These are phyloP conservation scores for Morus bassanus DNA, from an alignment of 2,797 vertebrate genomes.

Conservation along the genomic window DNA sequence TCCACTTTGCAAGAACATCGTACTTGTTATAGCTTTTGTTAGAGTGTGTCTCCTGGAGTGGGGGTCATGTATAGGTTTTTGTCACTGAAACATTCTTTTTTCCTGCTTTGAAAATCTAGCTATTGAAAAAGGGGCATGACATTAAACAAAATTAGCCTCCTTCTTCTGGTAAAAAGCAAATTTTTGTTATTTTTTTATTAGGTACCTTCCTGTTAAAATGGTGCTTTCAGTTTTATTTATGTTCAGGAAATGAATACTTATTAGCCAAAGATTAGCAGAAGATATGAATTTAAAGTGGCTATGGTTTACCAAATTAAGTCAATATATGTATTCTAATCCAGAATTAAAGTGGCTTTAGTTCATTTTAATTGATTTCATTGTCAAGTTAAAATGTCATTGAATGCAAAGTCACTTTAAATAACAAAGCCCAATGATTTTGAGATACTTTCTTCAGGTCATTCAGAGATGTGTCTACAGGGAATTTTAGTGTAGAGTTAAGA, in stretches of 20 bases:
- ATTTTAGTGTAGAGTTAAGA: background rate
- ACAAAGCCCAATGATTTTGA: background rate
- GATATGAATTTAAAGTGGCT: background rate
- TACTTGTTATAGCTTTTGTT: background rate
- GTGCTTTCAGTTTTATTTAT: background rate
- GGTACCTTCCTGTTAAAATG: background rate
- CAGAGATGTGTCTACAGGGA: background rate
- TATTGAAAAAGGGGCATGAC: rapidly evolving
- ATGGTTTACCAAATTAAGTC: background rate
- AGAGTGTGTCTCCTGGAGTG: background rate
- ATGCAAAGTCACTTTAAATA: background rate
- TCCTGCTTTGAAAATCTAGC: background rate
- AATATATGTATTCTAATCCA: background rate
- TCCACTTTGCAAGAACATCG: background rate
- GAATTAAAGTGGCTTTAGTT: background rate
- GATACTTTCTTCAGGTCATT: background rate
- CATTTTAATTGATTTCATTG: background rate
- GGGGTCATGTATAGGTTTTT: background rate
- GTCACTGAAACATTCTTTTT: background rate
- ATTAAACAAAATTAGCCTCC: background rate
- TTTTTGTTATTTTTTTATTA: background rate
- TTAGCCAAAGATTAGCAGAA: background rate
- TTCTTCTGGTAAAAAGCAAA: background rate
- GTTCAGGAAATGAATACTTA: background rate
- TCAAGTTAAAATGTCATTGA: background rate